A percentile compares a stretch with the other conserved stretches of the same genome.
These are phyloP conservation scores for Pecten maximus DNA, from an alignment of 2,888 invertebrate genomes.

Conservation along the genomic window DNA sequence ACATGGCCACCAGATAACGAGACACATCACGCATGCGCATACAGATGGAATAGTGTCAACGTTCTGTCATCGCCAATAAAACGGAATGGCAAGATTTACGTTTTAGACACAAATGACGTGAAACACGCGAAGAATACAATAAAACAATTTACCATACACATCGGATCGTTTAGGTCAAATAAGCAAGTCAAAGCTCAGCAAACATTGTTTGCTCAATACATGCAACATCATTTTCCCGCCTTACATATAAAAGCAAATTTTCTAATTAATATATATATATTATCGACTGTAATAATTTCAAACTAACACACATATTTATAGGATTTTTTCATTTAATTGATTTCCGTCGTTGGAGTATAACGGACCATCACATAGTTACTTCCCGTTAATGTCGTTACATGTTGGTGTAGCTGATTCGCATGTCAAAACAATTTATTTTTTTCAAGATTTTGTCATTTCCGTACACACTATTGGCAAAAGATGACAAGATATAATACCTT, in stretches of 20 bases:
- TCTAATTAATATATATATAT: no score
- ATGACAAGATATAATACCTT: no score
- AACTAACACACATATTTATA: no score
- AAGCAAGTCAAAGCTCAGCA: background rate
- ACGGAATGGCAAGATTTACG: background rate
- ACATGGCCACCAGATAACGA: slow-evolving; percentile 22
- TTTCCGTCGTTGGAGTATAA: background rate
- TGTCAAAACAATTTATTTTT: no score
- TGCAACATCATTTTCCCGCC: background rate
- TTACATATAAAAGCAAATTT: no score
- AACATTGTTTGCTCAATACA: background rate
- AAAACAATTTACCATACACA: background rate
- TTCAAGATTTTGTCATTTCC: no score
- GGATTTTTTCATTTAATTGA: background rate
- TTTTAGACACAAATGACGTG: slow-evolving; percentile 1
- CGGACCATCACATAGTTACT: background rate
- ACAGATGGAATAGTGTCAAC: background rate
- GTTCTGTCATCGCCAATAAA: slow-evolving; percentile 20
- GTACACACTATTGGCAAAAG: no score
- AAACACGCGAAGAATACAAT: background rate
- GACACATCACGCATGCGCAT: background rate
- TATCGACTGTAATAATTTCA: no score
- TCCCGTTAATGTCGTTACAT: background rate
- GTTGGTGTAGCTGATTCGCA: background rate
- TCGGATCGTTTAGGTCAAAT: slow-evolving; percentile 5